A percentile compares a stretch with the other conserved stretches of the same genome.
phyloP scores from a whole-genome alignment of 2,888 invertebrate genomes.

The Helleia helle region DNA sequence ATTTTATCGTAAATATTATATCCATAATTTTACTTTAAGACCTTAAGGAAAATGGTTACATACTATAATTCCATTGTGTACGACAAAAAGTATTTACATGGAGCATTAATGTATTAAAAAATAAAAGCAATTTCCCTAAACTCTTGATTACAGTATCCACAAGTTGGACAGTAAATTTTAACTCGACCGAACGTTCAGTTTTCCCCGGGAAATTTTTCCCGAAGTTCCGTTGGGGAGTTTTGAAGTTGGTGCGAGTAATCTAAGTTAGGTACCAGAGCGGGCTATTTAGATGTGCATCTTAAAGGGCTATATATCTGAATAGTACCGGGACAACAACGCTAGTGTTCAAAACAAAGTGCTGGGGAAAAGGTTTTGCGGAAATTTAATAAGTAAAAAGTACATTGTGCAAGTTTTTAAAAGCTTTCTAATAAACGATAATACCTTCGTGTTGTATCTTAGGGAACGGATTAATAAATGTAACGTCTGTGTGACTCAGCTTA shows the following conservation, averaged over 20 bases:
- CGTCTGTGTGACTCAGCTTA: too few relatives aligned
- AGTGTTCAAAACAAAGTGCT: constrained; percentile 29
- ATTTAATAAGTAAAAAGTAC: constrained; percentile 8
- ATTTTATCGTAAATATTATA: background rate
- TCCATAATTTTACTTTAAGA: too few relatives aligned
- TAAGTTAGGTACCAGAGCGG: constrained; percentile 69
- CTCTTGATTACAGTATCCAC: constrained; percentile 30
- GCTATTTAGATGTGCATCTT: constrained; percentile 74
- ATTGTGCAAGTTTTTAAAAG: constrained; percentile 5
- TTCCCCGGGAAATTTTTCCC: constrained; percentile 28
- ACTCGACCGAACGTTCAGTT: constrained; percentile 50
- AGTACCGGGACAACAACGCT: constrained; percentile 33
- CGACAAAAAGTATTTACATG: too few relatives aligned
- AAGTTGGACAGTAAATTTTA: constrained; percentile 57
- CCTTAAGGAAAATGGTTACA: too few relatives aligned
- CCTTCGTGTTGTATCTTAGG: too few relatives aligned
- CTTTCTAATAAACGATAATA: constrained; percentile 4
- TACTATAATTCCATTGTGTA: too few relatives aligned
- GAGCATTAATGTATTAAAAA: background rate
- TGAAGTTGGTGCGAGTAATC: constrained; percentile 71
- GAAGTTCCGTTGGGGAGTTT: constrained; percentile 48
- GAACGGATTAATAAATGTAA: too few relatives aligned
- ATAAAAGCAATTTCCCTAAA: constrained; percentile 13
- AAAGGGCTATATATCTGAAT: constrained; percentile 72
- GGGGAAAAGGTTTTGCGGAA: background rate